Evolutionary conservation across 2,888 invertebrate genomes (phyloP).

Genomic region (Tillus elongatus): DNA sequence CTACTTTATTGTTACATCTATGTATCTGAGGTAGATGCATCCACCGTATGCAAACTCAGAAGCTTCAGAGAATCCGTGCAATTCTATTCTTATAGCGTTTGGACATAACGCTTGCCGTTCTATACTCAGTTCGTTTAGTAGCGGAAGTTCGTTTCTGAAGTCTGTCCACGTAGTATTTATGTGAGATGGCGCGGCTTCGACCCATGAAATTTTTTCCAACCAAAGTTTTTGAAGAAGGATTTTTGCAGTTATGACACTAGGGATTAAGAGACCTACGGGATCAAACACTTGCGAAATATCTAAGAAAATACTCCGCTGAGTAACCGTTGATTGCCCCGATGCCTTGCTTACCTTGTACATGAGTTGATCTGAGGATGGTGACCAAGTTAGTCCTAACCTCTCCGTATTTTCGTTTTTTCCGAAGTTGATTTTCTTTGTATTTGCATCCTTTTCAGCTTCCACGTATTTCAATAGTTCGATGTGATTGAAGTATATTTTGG

Average conservation of each 20-base stretch:
- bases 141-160: neutral
- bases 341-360: neutral
- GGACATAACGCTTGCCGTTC: neutral
- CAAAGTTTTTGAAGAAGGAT: neutral
- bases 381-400: neutral
- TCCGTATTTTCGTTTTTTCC: neutral
- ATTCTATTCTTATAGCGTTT: neutral
- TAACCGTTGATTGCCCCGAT: neutral
- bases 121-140: neutral
- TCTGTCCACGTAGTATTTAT: neutral
- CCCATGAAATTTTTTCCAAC: neutral
- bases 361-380: neutral
- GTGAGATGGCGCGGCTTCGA: neutral
- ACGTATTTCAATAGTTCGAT: neutral
- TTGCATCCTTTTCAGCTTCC: neutral
- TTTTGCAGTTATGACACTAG: neutral
- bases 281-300: neutral
- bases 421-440: neutral
- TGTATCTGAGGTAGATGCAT: neutral
- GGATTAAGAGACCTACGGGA: neutral
- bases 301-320: neutral
- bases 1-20: neutral
- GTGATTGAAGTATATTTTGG: neutral
- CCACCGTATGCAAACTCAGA: neutral
- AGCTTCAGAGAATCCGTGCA: neutral